These are phyloP conservation scores for Homarus americanus DNA, from an alignment of 1,140 invertebrate species.

Conservation along the genomic window DNA sequence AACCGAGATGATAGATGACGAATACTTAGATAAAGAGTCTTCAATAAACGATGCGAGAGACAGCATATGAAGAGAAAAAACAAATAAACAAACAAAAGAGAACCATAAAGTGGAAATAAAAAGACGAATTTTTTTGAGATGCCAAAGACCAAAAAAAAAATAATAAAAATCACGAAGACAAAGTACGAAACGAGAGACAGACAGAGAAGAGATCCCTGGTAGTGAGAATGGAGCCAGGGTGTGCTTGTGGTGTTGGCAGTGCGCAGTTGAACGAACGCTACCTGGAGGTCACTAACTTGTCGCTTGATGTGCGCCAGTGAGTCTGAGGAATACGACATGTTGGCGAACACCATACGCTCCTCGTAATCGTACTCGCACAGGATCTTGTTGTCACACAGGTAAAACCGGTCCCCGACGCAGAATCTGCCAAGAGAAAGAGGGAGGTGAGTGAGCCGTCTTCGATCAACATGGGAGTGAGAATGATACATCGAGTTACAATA, in stretches of 20 bases:
- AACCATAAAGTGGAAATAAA: not conserved
- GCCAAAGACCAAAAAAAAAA: slow-evolving; percentile 5
- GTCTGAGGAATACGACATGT: slow-evolving; percentile 93
- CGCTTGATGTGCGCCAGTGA: slow-evolving; percentile 92
- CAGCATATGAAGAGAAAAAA: too few relatives aligned
- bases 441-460: too few relatives aligned
- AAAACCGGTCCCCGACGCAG: slow-evolving; percentile 95
- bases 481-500: too few relatives aligned
- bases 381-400: slow-evolving; percentile 95
- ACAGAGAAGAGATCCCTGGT: not conserved
- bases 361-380: slow-evolving; percentile 97
- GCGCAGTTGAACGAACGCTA: slow-evolving; percentile 66
- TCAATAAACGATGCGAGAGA: not conserved
- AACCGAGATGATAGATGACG: too few relatives aligned
- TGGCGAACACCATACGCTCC: slow-evolving; percentile 92
- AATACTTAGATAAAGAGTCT: not conserved
- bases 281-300: slow-evolving; percentile 80
- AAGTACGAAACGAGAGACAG: slow-evolving; percentile 12
- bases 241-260: slow-evolving; percentile 31
- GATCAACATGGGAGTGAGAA: too few relatives aligned
- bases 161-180: slow-evolving; percentile 12
- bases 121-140: too few relatives aligned
- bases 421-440: slow-evolving; percentile 77
- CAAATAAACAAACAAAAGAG: not conserved
- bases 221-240: not conserved